Conservation (phyloP, 2,888 invertebrate species). For the Seladonia tumulorum region DNA sequence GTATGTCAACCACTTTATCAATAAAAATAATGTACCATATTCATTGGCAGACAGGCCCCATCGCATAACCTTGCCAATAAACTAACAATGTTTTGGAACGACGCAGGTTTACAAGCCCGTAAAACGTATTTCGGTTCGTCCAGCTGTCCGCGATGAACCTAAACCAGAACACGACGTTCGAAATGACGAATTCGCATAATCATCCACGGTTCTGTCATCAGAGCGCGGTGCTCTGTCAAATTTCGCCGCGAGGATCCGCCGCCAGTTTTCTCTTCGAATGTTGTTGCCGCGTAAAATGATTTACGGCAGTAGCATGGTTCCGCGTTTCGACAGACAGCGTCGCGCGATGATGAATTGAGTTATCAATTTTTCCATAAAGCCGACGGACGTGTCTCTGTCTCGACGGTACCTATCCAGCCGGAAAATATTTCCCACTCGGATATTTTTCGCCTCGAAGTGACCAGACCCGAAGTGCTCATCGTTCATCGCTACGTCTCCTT, state of each 20-base stretch:
- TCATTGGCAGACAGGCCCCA: too few relatives aligned
- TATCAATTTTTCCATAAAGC: neutral
- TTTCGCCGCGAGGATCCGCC: neutral
- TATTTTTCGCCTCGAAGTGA: neutral
- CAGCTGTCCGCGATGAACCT: neutral
- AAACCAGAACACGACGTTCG: neutral
- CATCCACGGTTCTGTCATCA: neutral
- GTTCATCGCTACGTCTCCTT: neutral
- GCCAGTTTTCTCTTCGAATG: neutral
- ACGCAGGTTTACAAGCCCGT: too few relatives aligned
- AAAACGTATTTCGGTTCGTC: too few relatives aligned
- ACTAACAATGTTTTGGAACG: too few relatives aligned
- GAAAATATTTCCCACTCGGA: conserved; percentile 7
- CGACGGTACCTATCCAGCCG: neutral
- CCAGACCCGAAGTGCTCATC: neutral
- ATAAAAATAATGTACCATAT: too few relatives aligned
- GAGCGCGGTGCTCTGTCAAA: neutral
- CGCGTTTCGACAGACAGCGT: neutral
- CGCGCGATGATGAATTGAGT: conserved; percentile 2
- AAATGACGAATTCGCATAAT: neutral
- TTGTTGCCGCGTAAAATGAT: neutral
- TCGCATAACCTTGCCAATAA: neutral
- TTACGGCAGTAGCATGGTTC: neutral
- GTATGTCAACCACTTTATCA: too few relatives aligned
- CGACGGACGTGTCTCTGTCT: neutral